Percentiles rank a stretch among this genome's conserved stretches.
phyloP scores from a whole-genome alignment of 2,797 vertebrate species.

The Xiphophorus birchmanni region DNA sequence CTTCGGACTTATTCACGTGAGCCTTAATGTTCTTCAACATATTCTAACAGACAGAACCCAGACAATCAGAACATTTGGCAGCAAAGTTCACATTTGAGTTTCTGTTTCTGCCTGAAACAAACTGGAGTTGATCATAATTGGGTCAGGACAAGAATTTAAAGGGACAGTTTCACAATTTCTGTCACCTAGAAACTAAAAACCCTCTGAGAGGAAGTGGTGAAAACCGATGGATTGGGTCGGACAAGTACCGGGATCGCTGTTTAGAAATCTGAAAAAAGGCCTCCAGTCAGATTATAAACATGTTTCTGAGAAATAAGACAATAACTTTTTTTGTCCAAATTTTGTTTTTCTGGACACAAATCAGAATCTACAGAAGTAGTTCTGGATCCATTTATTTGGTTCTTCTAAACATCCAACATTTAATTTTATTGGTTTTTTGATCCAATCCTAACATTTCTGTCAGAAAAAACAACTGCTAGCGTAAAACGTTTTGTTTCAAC shows the following conservation, averaged over 20 bases:
- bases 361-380: not conserved
- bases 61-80: not conserved
- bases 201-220: not conserved
- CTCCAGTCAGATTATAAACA: not conserved
- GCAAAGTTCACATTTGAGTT: not conserved
- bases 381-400: not conserved
- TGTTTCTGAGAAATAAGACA: not conserved
- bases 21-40: conserved; percentile 10
- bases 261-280: not conserved
- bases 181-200: not conserved
- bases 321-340: not conserved
- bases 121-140: not conserved
- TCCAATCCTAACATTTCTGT: not conserved
- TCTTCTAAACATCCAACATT: not conserved
- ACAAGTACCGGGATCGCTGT: not conserved
- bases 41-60: conserved; percentile 3
- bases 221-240: not conserved
- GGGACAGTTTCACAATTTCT: not conserved
- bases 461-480: not conserved
- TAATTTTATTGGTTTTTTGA: not conserved
- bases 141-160: not conserved
- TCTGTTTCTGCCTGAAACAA: not conserved
- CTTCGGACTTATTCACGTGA: not conserved
- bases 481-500: not conserved
- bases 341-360: not conserved